Evolutionary conservation across 64 coral and sea anemone species (phyloP).

Genomic region (Stylophora pistillata): DNA sequence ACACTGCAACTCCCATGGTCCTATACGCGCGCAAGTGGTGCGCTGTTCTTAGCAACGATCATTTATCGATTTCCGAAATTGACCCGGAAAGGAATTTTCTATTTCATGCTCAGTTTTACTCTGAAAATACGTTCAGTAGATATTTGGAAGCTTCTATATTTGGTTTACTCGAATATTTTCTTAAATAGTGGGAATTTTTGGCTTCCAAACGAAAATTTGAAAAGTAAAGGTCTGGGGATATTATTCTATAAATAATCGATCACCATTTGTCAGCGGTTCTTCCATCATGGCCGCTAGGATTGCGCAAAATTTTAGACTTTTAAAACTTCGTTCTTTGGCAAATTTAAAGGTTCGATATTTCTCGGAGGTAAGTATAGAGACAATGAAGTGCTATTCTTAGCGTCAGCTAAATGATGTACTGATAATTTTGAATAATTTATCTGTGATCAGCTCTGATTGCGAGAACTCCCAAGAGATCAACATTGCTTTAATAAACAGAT

Average conservation of each 20-base stretch:
- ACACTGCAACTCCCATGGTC: slow-evolving; percentile 40
- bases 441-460: too few species aligned
- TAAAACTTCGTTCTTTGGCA: slow-evolving; percentile 22
- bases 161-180: not conserved
- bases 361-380: slow-evolving; percentile 9
- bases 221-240: not conserved
- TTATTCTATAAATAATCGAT: slow-evolving; percentile 8
- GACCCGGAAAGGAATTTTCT: not conserved
- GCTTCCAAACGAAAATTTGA: not conserved
- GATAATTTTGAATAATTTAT: not conserved
- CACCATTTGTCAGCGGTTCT: not conserved
- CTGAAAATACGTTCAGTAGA: too few species aligned
- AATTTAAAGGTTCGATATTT: slow-evolving; percentile 4
- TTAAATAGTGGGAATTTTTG: not conserved
- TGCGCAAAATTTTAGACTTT: not conserved
- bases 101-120: too few species aligned
- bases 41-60: not conserved
- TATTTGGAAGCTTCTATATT: not conserved
- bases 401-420: not conserved
- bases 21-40: slow-evolving; percentile 31
- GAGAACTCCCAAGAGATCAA: too few species aligned
- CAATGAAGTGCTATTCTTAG: not conserved
- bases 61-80: not conserved
- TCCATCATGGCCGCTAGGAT: slow-evolving; percentile 13
- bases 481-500: too few species aligned